A percentile compares a stretch with the other conserved stretches of the same genome.
These are phyloP conservation scores for Zosterops pallidus DNA, from an alignment of 2,113 vertebrate species.

Conservation along the genomic window DNA sequence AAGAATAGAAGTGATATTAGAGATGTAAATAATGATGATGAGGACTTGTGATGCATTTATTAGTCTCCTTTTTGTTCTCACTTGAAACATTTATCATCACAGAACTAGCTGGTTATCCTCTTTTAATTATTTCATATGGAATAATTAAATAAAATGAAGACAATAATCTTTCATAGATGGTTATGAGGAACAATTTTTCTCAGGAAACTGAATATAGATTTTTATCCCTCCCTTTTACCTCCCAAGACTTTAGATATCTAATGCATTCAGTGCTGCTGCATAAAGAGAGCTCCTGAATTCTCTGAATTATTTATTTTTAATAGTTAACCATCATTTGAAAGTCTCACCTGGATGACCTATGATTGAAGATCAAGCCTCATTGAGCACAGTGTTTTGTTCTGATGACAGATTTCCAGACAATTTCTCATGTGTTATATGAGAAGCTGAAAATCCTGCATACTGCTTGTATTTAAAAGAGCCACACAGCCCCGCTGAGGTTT, in stretches of 20 bases:
- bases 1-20: constrained; percentile 63
- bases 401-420: constrained; percentile 22
- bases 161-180: constrained; percentile 74
- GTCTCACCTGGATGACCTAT: constrained; percentile 31
- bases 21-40: constrained; percentile 32
- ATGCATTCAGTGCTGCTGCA: not conserved
- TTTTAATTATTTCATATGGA: constrained; percentile 74
- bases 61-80: constrained; percentile 59
- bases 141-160: constrained; percentile 76
- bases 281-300: constrained; percentile 1
- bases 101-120: constrained; percentile 61
- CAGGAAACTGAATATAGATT: not conserved
- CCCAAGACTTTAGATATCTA: not conserved
- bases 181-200: constrained; percentile 65
- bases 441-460: not conserved
- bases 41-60: constrained; percentile 61
- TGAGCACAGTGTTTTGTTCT: constrained; percentile 30
- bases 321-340: constrained; percentile 46
- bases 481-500: not conserved
- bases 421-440: constrained; percentile 18
- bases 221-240: not conserved
- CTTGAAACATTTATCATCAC: constrained; percentile 61
- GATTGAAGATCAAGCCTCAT: constrained; percentile 45
- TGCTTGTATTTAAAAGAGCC: not conserved
- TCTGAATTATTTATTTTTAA: constrained; percentile 60